Conservation (phyloP, 2,797 vertebrate genomes). For the Neosilurus hyrtlii region DNA sequence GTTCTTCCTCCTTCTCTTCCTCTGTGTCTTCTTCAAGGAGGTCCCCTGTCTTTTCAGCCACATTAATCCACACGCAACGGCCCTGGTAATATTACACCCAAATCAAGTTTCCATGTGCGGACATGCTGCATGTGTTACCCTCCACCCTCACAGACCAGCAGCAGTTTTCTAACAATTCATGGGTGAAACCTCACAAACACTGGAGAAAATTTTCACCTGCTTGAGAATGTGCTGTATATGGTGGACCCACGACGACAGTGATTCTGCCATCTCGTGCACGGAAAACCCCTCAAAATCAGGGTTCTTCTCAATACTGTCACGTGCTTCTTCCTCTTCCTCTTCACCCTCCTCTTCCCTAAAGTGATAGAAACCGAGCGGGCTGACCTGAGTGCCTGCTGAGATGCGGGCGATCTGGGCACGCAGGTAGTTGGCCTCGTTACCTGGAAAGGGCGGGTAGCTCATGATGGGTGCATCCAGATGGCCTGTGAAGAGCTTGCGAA, state of each 20-base stretch:
- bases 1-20: constrained; percentile 77
- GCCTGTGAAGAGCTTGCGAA: constrained; percentile 88
- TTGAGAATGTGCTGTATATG: constrained; percentile 83
- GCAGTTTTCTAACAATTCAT: neutral
- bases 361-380: constrained; percentile 86
- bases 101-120: neutral
- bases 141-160: too few relatives aligned
- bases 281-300: constrained; percentile 83
- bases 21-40: constrained; percentile 78
- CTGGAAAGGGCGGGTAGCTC: constrained; percentile 90
- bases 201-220: constrained; percentile 73
- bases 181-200: neutral
- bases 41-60: constrained; percentile 71
- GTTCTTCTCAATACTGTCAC: constrained; percentile 80
- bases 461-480: constrained; percentile 76
- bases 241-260: constrained; percentile 86
- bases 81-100: constrained; percentile 70
- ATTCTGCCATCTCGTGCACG: constrained; percentile 78
- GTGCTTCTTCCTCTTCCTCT: constrained; percentile 76
- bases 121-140: neutral
- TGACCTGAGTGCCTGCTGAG: constrained; percentile 88
- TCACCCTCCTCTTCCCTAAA: constrained; percentile 83
- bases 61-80: constrained; percentile 86
- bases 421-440: constrained; percentile 88
- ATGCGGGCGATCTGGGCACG: constrained; percentile 92